Conservation (phyloP, 2,888 invertebrate species). For the Andrena camellia region DNA sequence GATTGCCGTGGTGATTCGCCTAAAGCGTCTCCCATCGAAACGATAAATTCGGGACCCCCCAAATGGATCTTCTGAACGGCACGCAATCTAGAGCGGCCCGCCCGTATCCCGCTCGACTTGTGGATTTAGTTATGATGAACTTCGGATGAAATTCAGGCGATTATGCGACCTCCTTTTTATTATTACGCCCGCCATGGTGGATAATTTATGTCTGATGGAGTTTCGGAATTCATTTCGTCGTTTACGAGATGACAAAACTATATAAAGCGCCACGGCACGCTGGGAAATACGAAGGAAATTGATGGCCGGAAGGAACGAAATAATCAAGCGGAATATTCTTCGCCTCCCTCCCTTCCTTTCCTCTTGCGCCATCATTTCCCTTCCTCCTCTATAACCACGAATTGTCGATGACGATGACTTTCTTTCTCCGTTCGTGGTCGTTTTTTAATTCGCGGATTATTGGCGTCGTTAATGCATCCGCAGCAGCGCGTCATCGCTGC, state of each 20-base stretch:
- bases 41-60: slow-evolving; percentile 71
- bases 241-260: slow-evolving; percentile 20
- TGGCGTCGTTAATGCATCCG: slow-evolving; percentile 5
- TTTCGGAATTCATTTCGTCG: slow-evolving; percentile 37
- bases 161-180: slow-evolving; percentile 57
- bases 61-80: slow-evolving; percentile 63
- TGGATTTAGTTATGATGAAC: slow-evolving; percentile 63
- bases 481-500: neutral
- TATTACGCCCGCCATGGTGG: slow-evolving; percentile 11
- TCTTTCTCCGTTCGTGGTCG: neutral
- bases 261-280: neutral
- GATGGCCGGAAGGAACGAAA: slow-evolving; percentile 24
- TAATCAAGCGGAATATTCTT: slow-evolving; percentile 35
- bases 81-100: slow-evolving; percentile 66
- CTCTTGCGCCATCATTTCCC: neutral
- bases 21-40: slow-evolving; percentile 60
- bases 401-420: neutral
- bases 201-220: slow-evolving; percentile 37
- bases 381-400: neutral
- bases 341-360: neutral
- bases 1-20: slow-evolving; percentile 54
- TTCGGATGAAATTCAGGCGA: slow-evolving; percentile 50
- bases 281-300: slow-evolving; percentile 16
- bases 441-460: neutral
- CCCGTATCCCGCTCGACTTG: slow-evolving; percentile 39